Evolutionary conservation across 2,113 vertebrate genomes (phyloP), one percentile per base, ranked within the genome.

Genomic region (Lepus europaeus): DNA sequence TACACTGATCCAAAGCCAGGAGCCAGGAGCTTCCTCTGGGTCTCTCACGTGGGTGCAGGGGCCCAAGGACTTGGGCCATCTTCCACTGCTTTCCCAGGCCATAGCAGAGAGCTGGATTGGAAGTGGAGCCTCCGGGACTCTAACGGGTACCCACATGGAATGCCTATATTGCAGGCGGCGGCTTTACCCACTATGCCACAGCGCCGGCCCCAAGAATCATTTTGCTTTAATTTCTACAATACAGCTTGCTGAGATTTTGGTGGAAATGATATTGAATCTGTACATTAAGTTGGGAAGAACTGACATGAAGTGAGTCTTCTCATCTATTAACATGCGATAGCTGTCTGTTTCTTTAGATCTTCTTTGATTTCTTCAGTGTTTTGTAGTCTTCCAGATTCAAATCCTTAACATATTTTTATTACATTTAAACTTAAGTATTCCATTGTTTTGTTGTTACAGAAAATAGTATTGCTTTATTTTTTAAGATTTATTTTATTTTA

Each of bases 381-480:
- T 89, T 91, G 1, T 93, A 89, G 36, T 86, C 95, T 94, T 91
- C 56, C 68, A 36, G 31, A 88, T 70, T 91, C 66, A 89, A 61
- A 89, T 89, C 25, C 16, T 82, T 3, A 85, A 91, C 23, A 53
- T 89, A 90, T 85, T 87, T 92, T 87, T 20, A 31, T 73, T 61
- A 93, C 51, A 86, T 73, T 83, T 89, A 64, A 66, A 66, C 63
- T 11, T 82, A 88, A 88, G n/a, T 23, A 86, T 80, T 78, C 63
- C 45, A 77, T 86, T 92, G 17, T 82, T 91, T 88, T 77, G 66
- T 56, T 74, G 59, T 25, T 88, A 74, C 27, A 14, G 1, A 84
- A 93, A 83, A 45, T 70, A 79, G 49, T 84, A 61, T n/a, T 36
- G 0, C 31, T 93, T 93, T 87, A 33, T 89, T 85, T 39, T 39